Base-by-base conservation (phyloP, 53 echinoderm and acorn worm genomes). In the Arbacia lixula region DNA sequence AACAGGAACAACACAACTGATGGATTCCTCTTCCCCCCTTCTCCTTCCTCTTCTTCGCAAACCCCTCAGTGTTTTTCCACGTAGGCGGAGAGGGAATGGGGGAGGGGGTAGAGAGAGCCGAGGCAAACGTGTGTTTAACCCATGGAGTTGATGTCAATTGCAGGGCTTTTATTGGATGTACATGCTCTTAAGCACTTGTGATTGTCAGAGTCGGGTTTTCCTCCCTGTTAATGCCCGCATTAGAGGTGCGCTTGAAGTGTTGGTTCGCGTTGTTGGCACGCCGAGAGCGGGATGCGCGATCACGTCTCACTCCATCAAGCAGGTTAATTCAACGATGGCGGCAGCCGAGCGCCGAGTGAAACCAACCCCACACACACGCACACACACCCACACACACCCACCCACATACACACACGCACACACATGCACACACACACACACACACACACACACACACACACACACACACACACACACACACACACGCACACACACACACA, bases 121-220 rank as follows among this genome's bases (percentile, higher is more conserved):
- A 64, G 64, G 33, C 33, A 33, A 29, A 52, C 82, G 82, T 81
- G 82, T 64, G 51, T 81, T 81, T 64, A 81, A 81, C 82, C 82
- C 82, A 32, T 17, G 26, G 63, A 63, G 32, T 49, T 19, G 43
- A 81, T 81, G 82, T 63, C 82, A 64, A 81, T 81, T 81, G 82
- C 63, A 49, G 63, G 32, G 82, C 46, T 81, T 63, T 64, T 43
- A 49, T 81, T 62, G 82, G 82, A 63, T 81, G 64, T 81, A 81
- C 82, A 64, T 63, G 82, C 64, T 81, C 82, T 64, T 81, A 81
- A 81, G 82, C 49, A 81, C 82, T 81, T 64, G 82, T 62, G 82
- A 81, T 81, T 81, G 82, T 62, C 82, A 64, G 82, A 64, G 82
- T 63, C 46, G 46, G 29, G 49, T 63, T 81, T 81, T 46, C 42